These are phyloP conservation scores for Polia nebulosa DNA, from an alignment of 2,888 invertebrate species.

Conservation along the genomic window DNA sequence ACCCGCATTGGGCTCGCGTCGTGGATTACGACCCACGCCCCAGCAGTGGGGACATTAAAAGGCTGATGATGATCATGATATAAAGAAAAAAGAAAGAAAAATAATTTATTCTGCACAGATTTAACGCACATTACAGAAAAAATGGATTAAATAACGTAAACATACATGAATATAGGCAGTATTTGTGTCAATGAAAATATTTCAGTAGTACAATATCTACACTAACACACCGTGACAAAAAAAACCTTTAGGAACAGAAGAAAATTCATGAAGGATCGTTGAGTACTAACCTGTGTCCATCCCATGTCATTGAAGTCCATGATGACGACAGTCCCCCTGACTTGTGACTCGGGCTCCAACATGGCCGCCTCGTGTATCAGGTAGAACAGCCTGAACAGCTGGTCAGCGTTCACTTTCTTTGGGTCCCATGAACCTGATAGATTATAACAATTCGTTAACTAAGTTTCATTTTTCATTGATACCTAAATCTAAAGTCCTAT, in stretches of 20 bases:
- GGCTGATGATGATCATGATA: too few species aligned
- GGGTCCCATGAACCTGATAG: constrained; percentile 93
- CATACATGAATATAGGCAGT: too few species aligned
- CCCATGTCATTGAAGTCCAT: constrained; percentile 96
- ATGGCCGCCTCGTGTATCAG: constrained; percentile 95
- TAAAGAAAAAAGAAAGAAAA: too few species aligned
- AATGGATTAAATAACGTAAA: too few species aligned
- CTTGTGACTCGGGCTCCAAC: constrained; percentile 93
- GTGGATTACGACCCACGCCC: too few species aligned
- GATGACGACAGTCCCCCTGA: constrained; percentile 95
- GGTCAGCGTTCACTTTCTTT: constrained; percentile 93
- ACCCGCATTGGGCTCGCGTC: too few species aligned
- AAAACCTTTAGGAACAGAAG: neutral
- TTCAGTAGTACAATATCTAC: neutral
- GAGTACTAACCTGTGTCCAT: constrained; percentile 92
- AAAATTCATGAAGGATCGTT: neutral
- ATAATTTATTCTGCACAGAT: too few species aligned
- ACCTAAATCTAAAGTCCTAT: too few species aligned
- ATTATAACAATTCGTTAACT: neutral
- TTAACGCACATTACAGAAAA: too few species aligned
- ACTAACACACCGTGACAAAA: neutral
- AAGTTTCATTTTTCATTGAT: too few species aligned
- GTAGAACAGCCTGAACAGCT: constrained; percentile 95
- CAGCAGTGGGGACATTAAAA: too few species aligned
- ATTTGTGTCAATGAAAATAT: neutral